Conservation (phyloP, 1,140 invertebrate genomes). For the Hycleus phaleratus region DNA sequence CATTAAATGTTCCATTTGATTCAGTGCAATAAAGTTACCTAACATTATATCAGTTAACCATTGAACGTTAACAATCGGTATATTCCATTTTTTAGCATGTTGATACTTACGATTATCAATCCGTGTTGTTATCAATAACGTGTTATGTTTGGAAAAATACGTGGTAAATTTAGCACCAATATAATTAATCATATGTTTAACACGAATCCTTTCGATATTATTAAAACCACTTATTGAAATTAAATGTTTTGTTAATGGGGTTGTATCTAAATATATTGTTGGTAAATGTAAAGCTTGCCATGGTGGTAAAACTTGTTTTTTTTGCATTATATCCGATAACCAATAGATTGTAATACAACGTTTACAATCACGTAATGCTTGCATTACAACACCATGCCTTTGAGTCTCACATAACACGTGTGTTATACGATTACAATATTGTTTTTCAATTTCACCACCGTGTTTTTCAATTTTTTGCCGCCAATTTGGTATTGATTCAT, state of each 20-base stretch:
- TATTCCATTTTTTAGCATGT: constrained; percentile 83
- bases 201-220: constrained; percentile 66
- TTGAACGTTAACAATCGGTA: constrained; percentile 80
- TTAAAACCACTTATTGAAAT: constrained; percentile 82
- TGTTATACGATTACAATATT: constrained; percentile 78
- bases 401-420: constrained; percentile 89
- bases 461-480: constrained; percentile 73
- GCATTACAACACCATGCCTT: constrained; percentile 78
- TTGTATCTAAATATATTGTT: constrained; percentile 69
- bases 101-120: constrained; percentile 80
- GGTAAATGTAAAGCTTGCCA: constrained; percentile 90
- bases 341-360: constrained; percentile 86
- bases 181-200: constrained; percentile 78
- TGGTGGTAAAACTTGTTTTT: constrained; percentile 74
- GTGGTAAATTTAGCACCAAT: constrained; percentile 75
- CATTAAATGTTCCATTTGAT: constrained; percentile 72
- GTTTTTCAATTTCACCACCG: constrained; percentile 81
- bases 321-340: constrained; percentile 82
- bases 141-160: constrained; percentile 68
- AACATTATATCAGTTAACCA: constrained; percentile 92
- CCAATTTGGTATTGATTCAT: constrained; percentile 62
- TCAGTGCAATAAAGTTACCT: constrained; percentile 74
- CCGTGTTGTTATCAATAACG: constrained; percentile 64
- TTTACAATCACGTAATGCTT: constrained; percentile 50
- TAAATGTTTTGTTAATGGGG: constrained; percentile 58